phyloP scores from a whole-genome alignment of 2,797 vertebrate species.

The Amphiprion clarkii region DNA sequence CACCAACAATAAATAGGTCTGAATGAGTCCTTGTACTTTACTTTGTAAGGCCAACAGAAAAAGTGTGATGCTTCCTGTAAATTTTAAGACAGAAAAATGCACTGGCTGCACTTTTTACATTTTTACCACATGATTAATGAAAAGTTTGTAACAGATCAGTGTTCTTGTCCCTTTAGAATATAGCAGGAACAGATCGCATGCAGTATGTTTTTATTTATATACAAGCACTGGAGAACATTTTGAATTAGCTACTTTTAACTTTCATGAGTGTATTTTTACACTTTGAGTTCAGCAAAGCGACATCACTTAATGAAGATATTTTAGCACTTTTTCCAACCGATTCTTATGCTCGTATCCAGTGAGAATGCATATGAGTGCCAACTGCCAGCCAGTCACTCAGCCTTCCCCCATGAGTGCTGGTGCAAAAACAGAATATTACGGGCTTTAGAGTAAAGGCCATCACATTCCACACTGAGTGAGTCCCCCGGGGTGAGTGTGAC shows the following conservation, averaged over 20 bases:
- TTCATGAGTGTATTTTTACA: neutral
- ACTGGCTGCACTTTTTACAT: neutral
- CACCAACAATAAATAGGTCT: no score
- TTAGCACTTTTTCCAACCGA: conserved; percentile 3
- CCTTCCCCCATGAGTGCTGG: conserved; percentile 25
- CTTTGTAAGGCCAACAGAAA: neutral
- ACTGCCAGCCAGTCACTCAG: conserved; percentile 15
- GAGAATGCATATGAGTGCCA: neutral
- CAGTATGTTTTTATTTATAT: no score
- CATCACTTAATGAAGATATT: neutral
- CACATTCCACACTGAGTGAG: conserved; percentile 56
- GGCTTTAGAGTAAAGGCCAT: conserved; percentile 66
- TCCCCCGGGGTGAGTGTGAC: conserved; percentile 57
- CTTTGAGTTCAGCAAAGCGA: conserved; percentile 2
- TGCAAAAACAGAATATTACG: conserved; percentile 63
- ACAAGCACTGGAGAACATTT: no score
- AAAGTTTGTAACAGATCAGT: neutral
- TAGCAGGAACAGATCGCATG: neutral
- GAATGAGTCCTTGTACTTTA: no score
- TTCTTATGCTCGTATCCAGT: neutral
- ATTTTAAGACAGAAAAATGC: neutral
- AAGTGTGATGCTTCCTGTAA: neutral
- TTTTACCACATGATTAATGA: neutral
- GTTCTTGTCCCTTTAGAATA: neutral
- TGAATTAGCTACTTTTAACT: neutral